These are phyloP conservation scores for Rhysida immarginata DNA, from an alignment of 1,140 invertebrate genomes.

Conservation along the genomic window DNA sequence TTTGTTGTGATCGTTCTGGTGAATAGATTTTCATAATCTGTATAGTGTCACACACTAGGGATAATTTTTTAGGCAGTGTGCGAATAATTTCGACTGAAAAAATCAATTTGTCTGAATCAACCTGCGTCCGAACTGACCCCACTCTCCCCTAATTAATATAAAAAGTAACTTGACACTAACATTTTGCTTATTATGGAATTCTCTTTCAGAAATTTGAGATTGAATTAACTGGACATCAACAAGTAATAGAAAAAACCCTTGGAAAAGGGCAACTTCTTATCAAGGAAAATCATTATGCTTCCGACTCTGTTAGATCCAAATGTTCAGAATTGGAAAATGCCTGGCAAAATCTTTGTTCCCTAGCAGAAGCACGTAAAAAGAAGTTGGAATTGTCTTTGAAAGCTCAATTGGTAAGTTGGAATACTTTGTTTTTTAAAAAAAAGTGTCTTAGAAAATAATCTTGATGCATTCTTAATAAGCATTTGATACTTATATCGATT, in stretches of 20 bases:
- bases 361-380: constrained; percentile 50
- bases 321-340: constrained; percentile 45
- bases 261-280: constrained; percentile 50
- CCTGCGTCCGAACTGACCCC: no score
- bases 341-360: constrained; percentile 51
- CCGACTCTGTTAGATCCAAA: constrained; percentile 40
- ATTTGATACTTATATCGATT: no score
- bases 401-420: constrained; percentile 49
- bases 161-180: no score
- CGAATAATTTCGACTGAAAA: no score
- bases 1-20: no score
- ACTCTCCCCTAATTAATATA: no score
- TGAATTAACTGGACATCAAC: constrained; percentile 65
- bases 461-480: no score
- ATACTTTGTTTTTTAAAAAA: not conserved
- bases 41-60: no score
- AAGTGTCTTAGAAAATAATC: no score
- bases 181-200: not conserved
- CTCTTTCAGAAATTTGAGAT: constrained; percentile 53
- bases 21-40: no score
- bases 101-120: no score
- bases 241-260: constrained; percentile 65
- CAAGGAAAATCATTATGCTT: constrained; percentile 56
- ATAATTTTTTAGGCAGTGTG: no score
- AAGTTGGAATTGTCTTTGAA: constrained; percentile 70